Percentiles rank a stretch among this genome's conserved stretches.
Conservation (phyloP, 2,888 invertebrate genomes). For the Pyralis farinalis region DNA sequence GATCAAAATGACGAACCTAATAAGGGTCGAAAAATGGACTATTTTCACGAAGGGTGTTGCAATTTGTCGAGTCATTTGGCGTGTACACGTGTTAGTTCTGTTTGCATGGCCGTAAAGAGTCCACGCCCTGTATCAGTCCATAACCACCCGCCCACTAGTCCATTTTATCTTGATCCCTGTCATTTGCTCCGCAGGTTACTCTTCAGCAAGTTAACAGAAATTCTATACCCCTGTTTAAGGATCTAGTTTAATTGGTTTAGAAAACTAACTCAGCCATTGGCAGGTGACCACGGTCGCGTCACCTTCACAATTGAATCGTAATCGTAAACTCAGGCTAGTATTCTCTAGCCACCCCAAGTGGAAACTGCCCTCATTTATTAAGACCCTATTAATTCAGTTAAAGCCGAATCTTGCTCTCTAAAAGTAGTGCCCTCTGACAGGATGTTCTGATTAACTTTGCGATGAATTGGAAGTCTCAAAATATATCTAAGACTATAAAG, state of each 20-base stretch:
- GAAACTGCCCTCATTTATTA: constrained; percentile 39
- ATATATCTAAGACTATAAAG: constrained; percentile 31
- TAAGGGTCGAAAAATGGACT: constrained; percentile 53
- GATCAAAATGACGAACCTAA: constrained; percentile 39
- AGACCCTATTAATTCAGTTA: constrained; percentile 9
- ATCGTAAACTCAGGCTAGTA: constrained; percentile 60
- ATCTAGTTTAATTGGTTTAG: constrained; percentile 39
- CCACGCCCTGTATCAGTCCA: constrained; percentile 55
- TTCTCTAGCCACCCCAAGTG: constrained; percentile 38
- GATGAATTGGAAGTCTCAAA: constrained; percentile 30
- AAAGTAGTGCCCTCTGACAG: constrained; percentile 10
- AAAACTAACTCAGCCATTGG: constrained; percentile 49
- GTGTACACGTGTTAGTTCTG: constrained; percentile 58
- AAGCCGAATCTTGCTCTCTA: background rate
- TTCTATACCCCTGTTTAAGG: constrained; percentile 18
- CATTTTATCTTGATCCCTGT: constrained; percentile 35
- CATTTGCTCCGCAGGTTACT: constrained; percentile 19
- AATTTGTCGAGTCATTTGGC: constrained; percentile 68
- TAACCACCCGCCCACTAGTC: constrained; percentile 42
- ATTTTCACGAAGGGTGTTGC: constrained; percentile 55
- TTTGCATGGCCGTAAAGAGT: constrained; percentile 69
- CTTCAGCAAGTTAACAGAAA: constrained; percentile 13
- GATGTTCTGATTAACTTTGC: constrained; percentile 26
- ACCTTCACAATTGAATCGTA: constrained; percentile 57
- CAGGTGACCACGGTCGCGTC: constrained; percentile 62